Conservation (phyloP, 2,113 vertebrate genomes). For the Xenus cinereus region DNA sequence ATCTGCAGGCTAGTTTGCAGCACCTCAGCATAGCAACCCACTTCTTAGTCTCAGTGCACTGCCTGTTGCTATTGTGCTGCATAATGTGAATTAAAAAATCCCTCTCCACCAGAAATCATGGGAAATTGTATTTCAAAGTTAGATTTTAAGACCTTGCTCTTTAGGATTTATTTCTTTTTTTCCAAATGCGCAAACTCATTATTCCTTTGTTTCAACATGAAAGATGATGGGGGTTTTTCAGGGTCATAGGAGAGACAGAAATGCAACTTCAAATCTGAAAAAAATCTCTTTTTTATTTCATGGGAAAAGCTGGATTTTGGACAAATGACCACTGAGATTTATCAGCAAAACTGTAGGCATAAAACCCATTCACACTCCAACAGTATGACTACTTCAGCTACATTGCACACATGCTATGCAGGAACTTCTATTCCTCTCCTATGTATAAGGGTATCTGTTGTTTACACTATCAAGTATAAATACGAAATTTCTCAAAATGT, state of each 20-base stretch:
- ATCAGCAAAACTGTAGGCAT: not conserved
- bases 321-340: not conserved
- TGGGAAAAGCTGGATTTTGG: not conserved
- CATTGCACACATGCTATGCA: not conserved
- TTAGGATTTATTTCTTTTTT: not conserved
- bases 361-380: accelerated
- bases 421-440: not conserved
- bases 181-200: not conserved
- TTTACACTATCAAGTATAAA: not conserved
- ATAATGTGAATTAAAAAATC: not conserved
- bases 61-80: not conserved
- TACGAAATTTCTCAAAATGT: not conserved
- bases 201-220: not conserved
- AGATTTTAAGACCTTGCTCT: not conserved
- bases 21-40: not conserved
- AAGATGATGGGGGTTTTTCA: not conserved
- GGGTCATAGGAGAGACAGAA: not conserved
- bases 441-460: not conserved
- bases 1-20: not conserved
- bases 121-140: not conserved
- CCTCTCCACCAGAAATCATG: not conserved
- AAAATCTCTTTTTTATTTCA: not conserved
- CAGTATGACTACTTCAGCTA: not conserved
- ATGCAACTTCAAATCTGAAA: not conserved
- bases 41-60: not conserved